These are phyloP conservation scores for Acanthaster planci DNA, from an alignment of 35 echinoderm and acorn worm genomes.

Conservation along the genomic window DNA sequence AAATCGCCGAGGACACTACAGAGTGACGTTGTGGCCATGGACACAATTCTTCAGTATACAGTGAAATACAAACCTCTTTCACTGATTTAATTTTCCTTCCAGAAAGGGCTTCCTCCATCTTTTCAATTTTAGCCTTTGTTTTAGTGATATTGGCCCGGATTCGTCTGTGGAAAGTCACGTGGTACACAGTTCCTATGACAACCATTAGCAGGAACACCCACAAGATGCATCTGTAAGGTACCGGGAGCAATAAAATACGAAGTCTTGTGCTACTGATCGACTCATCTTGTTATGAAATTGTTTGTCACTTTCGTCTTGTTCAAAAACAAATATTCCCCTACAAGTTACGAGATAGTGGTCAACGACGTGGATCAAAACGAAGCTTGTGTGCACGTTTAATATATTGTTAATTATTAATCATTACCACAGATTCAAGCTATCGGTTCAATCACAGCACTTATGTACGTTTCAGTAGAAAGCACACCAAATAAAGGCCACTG, in stretches of 20 bases:
- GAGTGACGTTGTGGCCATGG: not conserved
- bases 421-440: no score
- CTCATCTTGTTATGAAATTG: not conserved
- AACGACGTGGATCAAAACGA: no score
- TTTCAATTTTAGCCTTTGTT: not conserved
- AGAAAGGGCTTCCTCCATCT: not conserved
- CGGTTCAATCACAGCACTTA: no score
- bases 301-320: no score
- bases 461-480: no score
- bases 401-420: not conserved
- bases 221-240: conserved; percentile 21
- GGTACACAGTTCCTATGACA: conserved; percentile 17
- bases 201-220: not conserved
- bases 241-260: no score
- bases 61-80: not conserved
- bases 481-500: no score
- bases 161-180: not conserved
- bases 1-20: no score
- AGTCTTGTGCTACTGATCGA: not conserved
- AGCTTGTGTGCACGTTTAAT: not conserved
- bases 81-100: no score
- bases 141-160: not conserved
- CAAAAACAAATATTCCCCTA: no score
- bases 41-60: not conserved
- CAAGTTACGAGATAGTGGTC: no score